Evolutionary conservation across 2,797 vertebrate genomes (phyloP).

Genomic region (Catamblyrhynchus diadema): DNA sequence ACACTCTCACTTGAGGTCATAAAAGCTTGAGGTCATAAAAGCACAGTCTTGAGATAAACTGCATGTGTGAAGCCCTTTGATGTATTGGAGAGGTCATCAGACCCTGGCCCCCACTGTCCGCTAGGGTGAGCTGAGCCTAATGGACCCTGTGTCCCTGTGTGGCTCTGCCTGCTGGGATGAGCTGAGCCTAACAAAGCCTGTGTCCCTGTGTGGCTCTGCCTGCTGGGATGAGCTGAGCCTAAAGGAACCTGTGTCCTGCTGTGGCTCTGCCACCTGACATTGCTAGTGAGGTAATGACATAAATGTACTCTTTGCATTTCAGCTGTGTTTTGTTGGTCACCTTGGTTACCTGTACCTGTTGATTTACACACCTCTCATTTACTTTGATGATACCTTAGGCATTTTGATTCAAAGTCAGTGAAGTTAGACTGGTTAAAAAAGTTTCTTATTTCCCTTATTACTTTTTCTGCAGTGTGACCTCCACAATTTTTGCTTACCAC

Average conservation of each 20-base stretch:
- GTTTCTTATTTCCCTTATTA: neutral
- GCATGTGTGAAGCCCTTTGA: accelerated
- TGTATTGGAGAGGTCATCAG: neutral
- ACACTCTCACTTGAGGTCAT: neutral
- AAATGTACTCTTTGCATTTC: neutral
- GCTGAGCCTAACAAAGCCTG: neutral
- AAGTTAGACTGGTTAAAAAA: neutral
- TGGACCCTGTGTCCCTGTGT: accelerated
- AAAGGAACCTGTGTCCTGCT: accelerated
- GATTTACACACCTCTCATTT: neutral
- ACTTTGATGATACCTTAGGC: neutral
- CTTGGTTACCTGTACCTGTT: neutral
- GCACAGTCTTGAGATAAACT: neutral
- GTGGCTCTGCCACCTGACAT: neutral
- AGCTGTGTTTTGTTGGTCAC: neutral
- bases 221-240: neutral
- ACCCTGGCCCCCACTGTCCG: accelerated
- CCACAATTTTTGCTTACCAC: neutral
- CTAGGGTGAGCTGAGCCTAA: neutral
- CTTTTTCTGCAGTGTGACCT: neutral
- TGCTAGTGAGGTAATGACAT: neutral
- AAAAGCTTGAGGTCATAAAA: neutral
- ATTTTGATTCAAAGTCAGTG: neutral
- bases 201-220: neutral
- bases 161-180: neutral